Evolutionary conservation across 1,140 invertebrate genomes (phyloP).

Genomic region (Drosophila baimaii): DNA sequence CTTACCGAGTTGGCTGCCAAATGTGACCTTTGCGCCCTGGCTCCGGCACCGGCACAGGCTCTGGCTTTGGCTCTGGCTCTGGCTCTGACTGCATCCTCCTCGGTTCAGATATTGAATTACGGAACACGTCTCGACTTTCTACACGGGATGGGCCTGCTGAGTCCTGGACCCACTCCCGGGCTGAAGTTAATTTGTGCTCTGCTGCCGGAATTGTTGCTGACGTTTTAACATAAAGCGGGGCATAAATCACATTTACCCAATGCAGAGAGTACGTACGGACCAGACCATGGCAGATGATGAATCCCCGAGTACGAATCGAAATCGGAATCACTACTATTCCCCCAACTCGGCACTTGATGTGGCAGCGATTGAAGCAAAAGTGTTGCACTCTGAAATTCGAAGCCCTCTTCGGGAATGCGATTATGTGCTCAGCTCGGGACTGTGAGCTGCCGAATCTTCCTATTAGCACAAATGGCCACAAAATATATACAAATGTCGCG

Average conservation of each 20-base stretch:
- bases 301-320: conserved; percentile 17
- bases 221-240: conserved; percentile 71
- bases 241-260: conserved; percentile 76
- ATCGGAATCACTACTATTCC: conserved; percentile 38
- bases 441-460: conserved; percentile 27
- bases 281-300: conserved; percentile 8
- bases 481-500: conserved; percentile 18
- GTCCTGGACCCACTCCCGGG: conserved; percentile 10
- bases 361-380: conserved; percentile 55
- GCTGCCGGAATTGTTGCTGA: conserved; percentile 71
- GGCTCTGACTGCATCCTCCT: conserved; percentile 10
- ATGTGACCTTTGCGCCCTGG: conserved; percentile 73
- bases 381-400: conserved; percentile 71
- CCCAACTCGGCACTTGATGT: conserved; percentile 18
- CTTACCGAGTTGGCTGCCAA: conserved; percentile 74
- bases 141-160: conserved; percentile 9
- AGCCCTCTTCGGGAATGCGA: conserved; percentile 51
- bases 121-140: conserved; percentile 75
- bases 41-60: neutral
- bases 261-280: conserved; percentile 48
- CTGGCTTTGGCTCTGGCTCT: neutral
- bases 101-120: conserved; percentile 70
- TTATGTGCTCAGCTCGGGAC: conserved; percentile 19
- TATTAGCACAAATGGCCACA: conserved; percentile 78
- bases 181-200: conserved; percentile 75